These are phyloP conservation scores for Dichetophora obliterata DNA, from an alignment of 2,888 invertebrate species.

Conservation along the genomic window DNA sequence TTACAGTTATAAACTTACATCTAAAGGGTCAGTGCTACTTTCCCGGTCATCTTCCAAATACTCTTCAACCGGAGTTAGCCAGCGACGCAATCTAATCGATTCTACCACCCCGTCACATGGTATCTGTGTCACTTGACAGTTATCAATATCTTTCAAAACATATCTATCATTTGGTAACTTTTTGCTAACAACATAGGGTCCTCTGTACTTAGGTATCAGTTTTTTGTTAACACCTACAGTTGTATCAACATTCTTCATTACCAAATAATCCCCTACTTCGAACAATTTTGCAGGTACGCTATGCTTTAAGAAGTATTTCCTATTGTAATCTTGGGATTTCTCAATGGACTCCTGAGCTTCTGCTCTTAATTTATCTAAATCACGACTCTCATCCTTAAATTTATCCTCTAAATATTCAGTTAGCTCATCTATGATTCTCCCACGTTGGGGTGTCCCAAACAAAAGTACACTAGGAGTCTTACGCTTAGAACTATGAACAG, in stretches of 20 bases:
- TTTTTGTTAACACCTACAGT: background rate
- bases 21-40: background rate
- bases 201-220: background rate
- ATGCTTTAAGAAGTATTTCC: background rate
- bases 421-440: background rate
- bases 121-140: background rate
- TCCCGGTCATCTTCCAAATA: background rate
- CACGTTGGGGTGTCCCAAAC: background rate
- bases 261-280: background rate
- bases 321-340: no score
- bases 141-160: background rate
- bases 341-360: background rate
- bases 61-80: background rate
- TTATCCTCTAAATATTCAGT: background rate
- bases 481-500: no score
- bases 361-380: background rate
- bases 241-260: background rate
- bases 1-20: background rate
- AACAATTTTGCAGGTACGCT: background rate
- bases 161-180: background rate
- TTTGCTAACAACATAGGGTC: background rate
- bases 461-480: background rate
- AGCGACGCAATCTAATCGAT: background rate
- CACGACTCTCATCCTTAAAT: background rate
- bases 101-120: background rate